Evolutionary conservation across 2,888 invertebrate species (phyloP).

Genomic region (Limnephilus auricula): DNA sequence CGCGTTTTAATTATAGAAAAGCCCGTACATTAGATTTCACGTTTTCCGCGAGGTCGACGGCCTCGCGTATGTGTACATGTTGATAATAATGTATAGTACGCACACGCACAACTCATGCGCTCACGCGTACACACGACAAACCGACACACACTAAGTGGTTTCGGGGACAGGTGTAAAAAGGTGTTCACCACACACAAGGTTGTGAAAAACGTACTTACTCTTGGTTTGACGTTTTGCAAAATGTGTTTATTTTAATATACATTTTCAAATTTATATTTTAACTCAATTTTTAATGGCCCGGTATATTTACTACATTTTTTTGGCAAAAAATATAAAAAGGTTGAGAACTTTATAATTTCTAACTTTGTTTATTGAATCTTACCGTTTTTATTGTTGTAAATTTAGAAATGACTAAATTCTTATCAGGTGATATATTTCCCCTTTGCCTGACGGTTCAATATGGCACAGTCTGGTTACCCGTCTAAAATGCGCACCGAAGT

Average conservation of each 20-base stretch:
- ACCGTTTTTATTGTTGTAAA: background rate
- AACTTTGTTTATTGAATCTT: background rate
- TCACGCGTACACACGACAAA: background rate
- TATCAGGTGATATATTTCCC: background rate
- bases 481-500: background rate
- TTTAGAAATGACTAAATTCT: background rate
- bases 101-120: background rate
- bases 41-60: constrained; percentile 28
- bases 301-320: background rate
- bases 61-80: background rate
- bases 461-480: background rate
- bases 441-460: background rate
- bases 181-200: background rate
- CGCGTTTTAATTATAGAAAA: constrained; percentile 30
- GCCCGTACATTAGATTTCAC: constrained; percentile 34
- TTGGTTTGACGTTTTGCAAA: background rate
- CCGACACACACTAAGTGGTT: background rate
- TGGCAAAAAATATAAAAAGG: background rate
- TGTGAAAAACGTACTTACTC: background rate
- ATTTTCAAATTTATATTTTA: background rate
- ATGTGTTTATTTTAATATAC: background rate
- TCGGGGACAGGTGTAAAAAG: background rate
- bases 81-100: background rate
- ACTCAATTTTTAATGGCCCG: background rate
- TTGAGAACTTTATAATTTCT: background rate